These are phyloP conservation scores for Drosophila kohkoa DNA, from an alignment of 1,140 invertebrate genomes.

Conservation along the genomic window DNA sequence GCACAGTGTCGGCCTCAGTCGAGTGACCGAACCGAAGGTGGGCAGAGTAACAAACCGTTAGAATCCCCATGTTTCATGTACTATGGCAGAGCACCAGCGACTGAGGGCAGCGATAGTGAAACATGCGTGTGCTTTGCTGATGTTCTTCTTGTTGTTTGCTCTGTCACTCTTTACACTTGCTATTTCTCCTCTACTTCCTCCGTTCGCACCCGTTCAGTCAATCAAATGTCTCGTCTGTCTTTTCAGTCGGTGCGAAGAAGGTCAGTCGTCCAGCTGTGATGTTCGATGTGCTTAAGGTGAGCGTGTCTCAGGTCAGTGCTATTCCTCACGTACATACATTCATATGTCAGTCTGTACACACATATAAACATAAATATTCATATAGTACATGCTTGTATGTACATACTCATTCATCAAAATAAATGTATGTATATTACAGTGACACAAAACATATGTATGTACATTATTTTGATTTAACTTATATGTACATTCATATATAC, in stretches of 20 bases:
- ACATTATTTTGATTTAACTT: too few species aligned
- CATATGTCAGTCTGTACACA: too few species aligned
- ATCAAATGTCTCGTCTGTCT: not conserved
- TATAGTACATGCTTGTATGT: too few species aligned
- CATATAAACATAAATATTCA: too few species aligned
- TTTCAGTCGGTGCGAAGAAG: too few species aligned
- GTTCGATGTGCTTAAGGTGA: too few species aligned
- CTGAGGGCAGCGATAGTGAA: not conserved
- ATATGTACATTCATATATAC: too few species aligned
- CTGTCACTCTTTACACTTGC: slow-evolving; percentile 3
- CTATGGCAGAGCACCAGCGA: not conserved
- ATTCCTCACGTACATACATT: too few species aligned
- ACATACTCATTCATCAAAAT: too few species aligned
- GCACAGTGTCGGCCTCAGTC: slow-evolving; percentile 1
- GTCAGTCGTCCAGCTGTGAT: too few species aligned
- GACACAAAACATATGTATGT: too few species aligned
- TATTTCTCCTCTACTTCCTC: not conserved
- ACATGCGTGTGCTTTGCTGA: slow-evolving; percentile 1
- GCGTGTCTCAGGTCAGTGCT: not conserved
- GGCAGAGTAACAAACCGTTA: slow-evolving; percentile 1
- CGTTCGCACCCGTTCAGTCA: not conserved
- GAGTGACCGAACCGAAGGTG: slow-evolving; percentile 29
- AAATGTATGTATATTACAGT: too few species aligned
- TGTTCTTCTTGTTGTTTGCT: slow-evolving; percentile 8
- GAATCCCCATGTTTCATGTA: not conserved